Percentiles rank a stretch among this genome's conserved stretches.
Conservation (phyloP, 2,113 vertebrate genomes). For the Apodemus sylvaticus region DNA sequence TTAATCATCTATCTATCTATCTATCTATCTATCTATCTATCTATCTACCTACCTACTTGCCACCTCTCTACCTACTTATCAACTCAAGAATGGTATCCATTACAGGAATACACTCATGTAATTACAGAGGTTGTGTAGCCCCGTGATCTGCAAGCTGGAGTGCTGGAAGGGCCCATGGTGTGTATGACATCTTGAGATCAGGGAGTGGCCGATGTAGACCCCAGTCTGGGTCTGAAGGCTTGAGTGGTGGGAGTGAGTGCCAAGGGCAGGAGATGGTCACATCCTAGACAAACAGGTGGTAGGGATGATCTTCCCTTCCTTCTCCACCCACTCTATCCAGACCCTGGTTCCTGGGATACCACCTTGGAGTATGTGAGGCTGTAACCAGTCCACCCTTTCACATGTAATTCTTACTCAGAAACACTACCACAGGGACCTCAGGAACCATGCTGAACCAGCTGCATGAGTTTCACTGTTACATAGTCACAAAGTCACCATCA, state of each 20-base stretch:
- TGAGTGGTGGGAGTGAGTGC: background rate
- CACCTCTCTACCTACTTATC: background rate
- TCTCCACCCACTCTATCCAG: background rate
- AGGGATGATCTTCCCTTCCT: background rate
- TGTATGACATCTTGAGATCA: background rate
- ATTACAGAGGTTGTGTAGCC: background rate
- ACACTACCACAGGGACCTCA: background rate
- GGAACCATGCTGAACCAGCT: background rate
- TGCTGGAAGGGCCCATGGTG: too few species aligned
- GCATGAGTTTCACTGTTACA: background rate
- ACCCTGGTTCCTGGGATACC: rapidly evolving
- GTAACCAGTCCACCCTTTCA: background rate
- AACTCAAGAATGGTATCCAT: background rate
- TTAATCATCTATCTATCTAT: background rate
- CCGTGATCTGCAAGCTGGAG: background rate
- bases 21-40: background rate
- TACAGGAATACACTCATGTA: background rate
- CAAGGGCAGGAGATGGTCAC: background rate
- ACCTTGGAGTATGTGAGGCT: too few species aligned
- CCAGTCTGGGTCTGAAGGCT: background rate
- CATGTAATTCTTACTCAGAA: background rate
- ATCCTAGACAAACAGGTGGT: too few species aligned
- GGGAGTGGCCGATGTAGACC: background rate
- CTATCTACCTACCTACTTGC: background rate
- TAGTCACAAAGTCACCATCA: background rate